Percentiles rank a stretch among this genome's conserved stretches.
phyloP scores from a whole-genome alignment of 2,113 vertebrate genomes.

The Microcebus lehilahytsara region DNA sequence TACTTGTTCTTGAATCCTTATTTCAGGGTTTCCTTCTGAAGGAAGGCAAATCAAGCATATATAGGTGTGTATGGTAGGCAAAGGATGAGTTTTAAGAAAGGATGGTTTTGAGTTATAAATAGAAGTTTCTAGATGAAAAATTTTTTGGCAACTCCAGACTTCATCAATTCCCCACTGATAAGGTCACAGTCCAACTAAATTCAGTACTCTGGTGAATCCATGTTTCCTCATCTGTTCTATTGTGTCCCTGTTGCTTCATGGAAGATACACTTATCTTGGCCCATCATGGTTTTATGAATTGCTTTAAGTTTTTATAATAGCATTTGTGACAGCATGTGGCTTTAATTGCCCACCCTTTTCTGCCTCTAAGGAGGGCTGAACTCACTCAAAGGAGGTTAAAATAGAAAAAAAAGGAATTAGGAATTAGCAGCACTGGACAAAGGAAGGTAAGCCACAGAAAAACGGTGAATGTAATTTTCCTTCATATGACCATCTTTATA shows the following conservation, averaged over 20 bases:
- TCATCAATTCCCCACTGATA: neutral
- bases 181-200: neutral
- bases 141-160: neutral
- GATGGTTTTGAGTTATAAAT: neutral
- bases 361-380: neutral
- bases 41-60: neutral
- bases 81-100: neutral
- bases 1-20: neutral
- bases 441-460: neutral
- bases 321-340: neutral
- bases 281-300: neutral
- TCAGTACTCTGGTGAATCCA: neutral
- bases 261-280: neutral
- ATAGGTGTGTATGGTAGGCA: neutral
- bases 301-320: neutral
- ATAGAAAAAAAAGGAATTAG: neutral
- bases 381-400: neutral
- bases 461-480: neutral
- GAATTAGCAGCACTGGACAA: neutral
- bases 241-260: neutral
- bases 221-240: neutral
- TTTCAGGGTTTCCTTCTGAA: neutral
- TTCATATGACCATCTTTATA: neutral
- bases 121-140: neutral
- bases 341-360: neutral